These are phyloP conservation scores for Parascotia fuliginaria DNA, from an alignment of 2,888 invertebrate species.

Conservation along the genomic window DNA sequence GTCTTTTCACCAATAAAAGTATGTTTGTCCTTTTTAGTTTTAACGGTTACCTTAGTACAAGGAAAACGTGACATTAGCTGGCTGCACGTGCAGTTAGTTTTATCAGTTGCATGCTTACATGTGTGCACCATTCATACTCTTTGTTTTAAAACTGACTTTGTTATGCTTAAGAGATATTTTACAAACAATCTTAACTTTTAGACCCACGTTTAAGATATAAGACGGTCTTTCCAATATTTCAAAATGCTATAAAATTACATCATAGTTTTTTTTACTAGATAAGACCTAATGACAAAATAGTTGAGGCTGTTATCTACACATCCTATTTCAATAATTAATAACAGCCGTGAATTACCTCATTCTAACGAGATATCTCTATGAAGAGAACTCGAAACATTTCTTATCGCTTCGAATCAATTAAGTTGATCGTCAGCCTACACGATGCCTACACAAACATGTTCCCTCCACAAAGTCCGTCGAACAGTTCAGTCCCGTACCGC, in stretches of 20 bases:
- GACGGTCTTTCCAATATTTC: too few relatives aligned
- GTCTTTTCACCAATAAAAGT: too few relatives aligned
- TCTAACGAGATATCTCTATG: conserved; percentile 25
- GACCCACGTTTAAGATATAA: background rate
- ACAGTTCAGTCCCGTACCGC: conserved; percentile 69
- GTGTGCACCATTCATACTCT: conserved; percentile 21
- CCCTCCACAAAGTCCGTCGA: conserved; percentile 47
- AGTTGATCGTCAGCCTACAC: conserved; percentile 70
- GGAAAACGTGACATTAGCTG: conserved; percentile 33
- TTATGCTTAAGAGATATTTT: conserved; percentile 14
- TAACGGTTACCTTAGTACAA: background rate
- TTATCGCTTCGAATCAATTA: conserved; percentile 72
- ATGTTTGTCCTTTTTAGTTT: background rate
- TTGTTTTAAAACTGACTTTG: conserved; percentile 29
- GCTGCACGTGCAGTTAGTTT: conserved; percentile 38
- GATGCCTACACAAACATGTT: conserved; percentile 47
- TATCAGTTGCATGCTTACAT: conserved; percentile 28
- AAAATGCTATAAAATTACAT: too few relatives aligned
- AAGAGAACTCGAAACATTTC: conserved; percentile 50
- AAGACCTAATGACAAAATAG: background rate
- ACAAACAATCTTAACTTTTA: background rate
- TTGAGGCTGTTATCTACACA: conserved; percentile 9
- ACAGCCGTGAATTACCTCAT: conserved; percentile 22
- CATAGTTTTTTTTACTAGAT: too few relatives aligned
- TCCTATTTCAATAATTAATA: conserved; percentile 24